Percentiles rank a stretch among this genome's conserved stretches.
Evolutionary conservation across 2,113 vertebrate species (phyloP).

Genomic region (Alethe diademata): DNA sequence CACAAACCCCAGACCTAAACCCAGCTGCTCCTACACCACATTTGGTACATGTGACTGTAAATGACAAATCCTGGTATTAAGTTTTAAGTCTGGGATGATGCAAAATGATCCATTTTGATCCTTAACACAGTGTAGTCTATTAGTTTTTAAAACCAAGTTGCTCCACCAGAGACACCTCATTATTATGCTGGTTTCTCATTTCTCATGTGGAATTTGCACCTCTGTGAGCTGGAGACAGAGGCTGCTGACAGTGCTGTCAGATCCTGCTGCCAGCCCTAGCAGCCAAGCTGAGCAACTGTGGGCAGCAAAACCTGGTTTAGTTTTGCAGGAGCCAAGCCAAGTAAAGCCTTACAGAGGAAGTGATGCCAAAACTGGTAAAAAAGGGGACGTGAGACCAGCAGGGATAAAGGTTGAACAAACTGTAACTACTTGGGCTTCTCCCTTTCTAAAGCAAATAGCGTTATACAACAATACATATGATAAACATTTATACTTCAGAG

Average conservation of each 20-base stretch:
- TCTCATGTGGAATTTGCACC: background rate
- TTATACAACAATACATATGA: background rate
- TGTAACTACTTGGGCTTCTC: background rate
- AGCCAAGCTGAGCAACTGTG: background rate
- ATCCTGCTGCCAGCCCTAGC: background rate
- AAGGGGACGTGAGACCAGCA: background rate
- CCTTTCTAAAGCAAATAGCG: background rate
- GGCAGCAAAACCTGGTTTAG: background rate
- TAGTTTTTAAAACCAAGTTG: background rate
- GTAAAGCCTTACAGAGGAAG: background rate
- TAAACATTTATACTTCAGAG: background rate
- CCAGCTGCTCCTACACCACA: background rate
- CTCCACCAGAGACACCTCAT: fast-evolving
- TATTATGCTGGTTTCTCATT: background rate
- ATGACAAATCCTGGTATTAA: background rate
- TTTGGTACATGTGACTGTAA: fast-evolving
- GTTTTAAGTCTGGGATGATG: background rate
- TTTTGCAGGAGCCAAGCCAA: background rate
- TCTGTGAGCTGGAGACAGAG: background rate
- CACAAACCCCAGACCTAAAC: background rate
- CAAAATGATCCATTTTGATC: background rate
- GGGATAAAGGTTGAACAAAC: background rate
- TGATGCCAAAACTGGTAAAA: background rate
- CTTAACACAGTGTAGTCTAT: background rate
- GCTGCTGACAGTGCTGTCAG: background rate